Base-by-base conservation (phyloP, 2,113 vertebrate genomes). In the Odocoileus virginianus region DNA sequence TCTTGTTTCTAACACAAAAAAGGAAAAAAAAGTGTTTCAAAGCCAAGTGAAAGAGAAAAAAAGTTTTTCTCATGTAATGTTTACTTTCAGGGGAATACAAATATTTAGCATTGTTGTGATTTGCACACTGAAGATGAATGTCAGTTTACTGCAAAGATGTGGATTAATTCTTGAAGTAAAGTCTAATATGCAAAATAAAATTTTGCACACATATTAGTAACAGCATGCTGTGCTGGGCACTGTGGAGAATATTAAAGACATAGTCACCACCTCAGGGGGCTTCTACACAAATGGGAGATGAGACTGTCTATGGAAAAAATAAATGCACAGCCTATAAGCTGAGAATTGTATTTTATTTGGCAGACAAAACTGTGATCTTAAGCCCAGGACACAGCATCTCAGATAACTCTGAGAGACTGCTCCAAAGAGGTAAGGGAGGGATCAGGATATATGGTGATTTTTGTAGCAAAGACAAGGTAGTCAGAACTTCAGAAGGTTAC, bases 51-150 rank as follows among this genome's bases (percentile, higher is more conserved):
- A 82, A 76, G 54, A n/a, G 61, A 40, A 52, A 52, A 13, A 21
- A 60, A 93, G 9, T 7, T 27, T 60, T 95, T 92, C 54, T 27
- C 33, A 89, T 52, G 95, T 57, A 92, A n/a, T 81, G 40, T 92
- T 94, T 92, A 60, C 58, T 97, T 94, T 87, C 21, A 90, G 17
- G 84, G 71, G 87, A 89, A 95, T 85, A 67, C 64, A 96, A 97
- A 94, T 96, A 95, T 97, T 95, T 94, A 64, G 30, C 52, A 82
- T 74, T 95, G 64, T 92, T 88, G 52, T 96, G 94, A 88, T 96
- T 92, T 93, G 82, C 84, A 85, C 28, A 74, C 40, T 87, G 78
- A 55, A 43, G 58, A 86, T 74, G 67, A 91, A 83, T 91, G 92
- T 55, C 83, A 78, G n/a, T 97, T 89, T 93, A 86, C 87, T 96